Conservation (phyloP, 1,140 invertebrate species). For the Saccostrea cuccullata region DNA sequence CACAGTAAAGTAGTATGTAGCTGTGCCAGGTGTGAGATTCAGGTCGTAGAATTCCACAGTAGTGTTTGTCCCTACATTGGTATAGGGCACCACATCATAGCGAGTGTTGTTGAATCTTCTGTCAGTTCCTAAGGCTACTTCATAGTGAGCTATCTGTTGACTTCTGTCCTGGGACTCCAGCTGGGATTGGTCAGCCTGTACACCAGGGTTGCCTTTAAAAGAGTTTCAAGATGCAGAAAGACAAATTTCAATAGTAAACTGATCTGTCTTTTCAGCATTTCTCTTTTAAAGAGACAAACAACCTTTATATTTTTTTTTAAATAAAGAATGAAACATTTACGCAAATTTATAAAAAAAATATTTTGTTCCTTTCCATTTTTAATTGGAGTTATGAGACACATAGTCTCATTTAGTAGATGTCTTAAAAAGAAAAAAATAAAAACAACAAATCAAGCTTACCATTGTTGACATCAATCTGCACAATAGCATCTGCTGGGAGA, state of each 20-base stretch:
- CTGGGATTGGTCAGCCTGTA: constrained; percentile 19
- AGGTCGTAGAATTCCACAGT: constrained; percentile 66
- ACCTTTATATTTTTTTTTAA: too few relatives aligned
- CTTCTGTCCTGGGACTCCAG: constrained; percentile 18
- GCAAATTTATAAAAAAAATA: too few relatives aligned
- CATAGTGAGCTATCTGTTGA: constrained; percentile 63
- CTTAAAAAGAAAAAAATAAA: background rate
- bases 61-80: constrained; percentile 63
- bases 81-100: constrained; percentile 68
- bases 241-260: background rate
- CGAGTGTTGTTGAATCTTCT: constrained; percentile 64
- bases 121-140: constrained; percentile 70
- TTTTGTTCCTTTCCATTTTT: too few relatives aligned
- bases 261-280: too few relatives aligned
- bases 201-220: constrained; percentile 43
- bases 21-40: constrained; percentile 53
- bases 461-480: constrained; percentile 43
- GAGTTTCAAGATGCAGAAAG: background rate
- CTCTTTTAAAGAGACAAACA: too few relatives aligned
- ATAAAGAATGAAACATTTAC: too few relatives aligned
- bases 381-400: background rate
- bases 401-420: background rate
- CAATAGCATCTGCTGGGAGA: constrained; percentile 41
- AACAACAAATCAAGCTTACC: constrained; percentile 22
- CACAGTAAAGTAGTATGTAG: constrained; percentile 69